phyloP scores from a whole-genome alignment of 2,113 vertebrate genomes.

The Callopanchax toddi region DNA sequence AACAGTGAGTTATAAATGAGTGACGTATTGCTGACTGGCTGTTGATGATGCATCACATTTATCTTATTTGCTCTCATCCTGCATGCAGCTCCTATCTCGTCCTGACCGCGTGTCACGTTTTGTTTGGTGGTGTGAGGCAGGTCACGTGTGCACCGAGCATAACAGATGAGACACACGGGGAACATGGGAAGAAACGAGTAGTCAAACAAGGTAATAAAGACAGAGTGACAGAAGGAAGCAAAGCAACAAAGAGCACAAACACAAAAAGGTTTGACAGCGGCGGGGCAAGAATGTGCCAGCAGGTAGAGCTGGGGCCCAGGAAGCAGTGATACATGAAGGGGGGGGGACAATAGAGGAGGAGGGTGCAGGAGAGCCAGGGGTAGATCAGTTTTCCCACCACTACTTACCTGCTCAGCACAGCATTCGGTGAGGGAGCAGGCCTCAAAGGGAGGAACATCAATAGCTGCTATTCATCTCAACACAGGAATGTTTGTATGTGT shows the following conservation, averaged over 20 bases:
- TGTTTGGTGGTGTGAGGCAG: slow-evolving; percentile 6
- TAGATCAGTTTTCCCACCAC: slow-evolving; percentile 66
- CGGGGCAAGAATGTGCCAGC: slow-evolving; percentile 69
- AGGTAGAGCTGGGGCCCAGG: slow-evolving; percentile 77
- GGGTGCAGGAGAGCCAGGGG: slow-evolving; percentile 32
- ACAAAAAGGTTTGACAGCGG: slow-evolving; percentile 63
- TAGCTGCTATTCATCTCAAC: slow-evolving; percentile 68
- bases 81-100: not conserved
- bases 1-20: too few species aligned
- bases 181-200: slow-evolving; percentile 23
- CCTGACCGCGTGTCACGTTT: slow-evolving; percentile 10
- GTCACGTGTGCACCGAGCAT: slow-evolving; percentile 9
- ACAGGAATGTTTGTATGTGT: slow-evolving; percentile 48
- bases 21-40: too few species aligned
- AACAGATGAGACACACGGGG: slow-evolving; percentile 30
- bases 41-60: too few species aligned
- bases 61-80: not conserved
- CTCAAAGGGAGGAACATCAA: slow-evolving; percentile 69
- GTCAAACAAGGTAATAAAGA: slow-evolving; percentile 47
- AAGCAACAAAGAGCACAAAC: slow-evolving; percentile 56
- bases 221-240: slow-evolving; percentile 62
- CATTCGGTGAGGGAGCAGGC: slow-evolving; percentile 55
- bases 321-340: slow-evolving; percentile 62
- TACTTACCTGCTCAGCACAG: slow-evolving; percentile 72
- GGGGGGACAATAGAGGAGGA: slow-evolving; percentile 22